Conservation (phyloP, 2,113 vertebrate species). For the Cervus canadensis region DNA sequence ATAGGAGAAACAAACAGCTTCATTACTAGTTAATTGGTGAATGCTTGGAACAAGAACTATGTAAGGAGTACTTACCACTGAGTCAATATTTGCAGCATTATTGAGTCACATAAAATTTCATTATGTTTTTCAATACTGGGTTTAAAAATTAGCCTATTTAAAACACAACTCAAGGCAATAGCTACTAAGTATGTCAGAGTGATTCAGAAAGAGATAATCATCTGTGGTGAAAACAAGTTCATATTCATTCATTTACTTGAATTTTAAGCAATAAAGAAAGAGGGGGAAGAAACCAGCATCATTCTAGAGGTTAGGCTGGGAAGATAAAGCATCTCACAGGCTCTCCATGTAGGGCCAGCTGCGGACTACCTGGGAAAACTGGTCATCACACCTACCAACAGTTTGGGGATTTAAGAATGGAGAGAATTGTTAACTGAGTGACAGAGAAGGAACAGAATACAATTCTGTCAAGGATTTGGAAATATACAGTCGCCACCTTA, state of each 20-base stretch:
- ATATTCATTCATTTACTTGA: neutral
- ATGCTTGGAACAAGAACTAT: neutral
- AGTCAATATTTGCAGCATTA: neutral
- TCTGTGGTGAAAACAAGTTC: neutral
- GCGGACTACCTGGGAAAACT: neutral
- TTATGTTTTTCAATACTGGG: neutral
- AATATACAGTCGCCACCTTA: neutral
- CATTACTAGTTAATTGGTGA: neutral
- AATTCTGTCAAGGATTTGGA: neutral
- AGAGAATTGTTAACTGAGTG: neutral
- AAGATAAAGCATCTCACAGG: neutral
- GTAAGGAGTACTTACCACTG: neutral
- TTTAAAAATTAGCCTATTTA: neutral
- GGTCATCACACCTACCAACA: neutral
- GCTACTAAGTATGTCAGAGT: neutral
- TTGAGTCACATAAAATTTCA: neutral
- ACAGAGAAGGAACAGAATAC: neutral
- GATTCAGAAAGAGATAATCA: neutral
- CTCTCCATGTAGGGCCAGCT: neutral
- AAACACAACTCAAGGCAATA: neutral
- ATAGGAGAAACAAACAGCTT: neutral
- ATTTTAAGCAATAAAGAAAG: neutral
- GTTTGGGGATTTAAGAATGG: neutral
- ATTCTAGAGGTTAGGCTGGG: neutral
- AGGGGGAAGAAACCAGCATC: neutral